These are phyloP conservation scores for Phyllopteryx taeniolatus DNA, from an alignment of 2,113 vertebrate genomes.

Conservation along the genomic window DNA sequence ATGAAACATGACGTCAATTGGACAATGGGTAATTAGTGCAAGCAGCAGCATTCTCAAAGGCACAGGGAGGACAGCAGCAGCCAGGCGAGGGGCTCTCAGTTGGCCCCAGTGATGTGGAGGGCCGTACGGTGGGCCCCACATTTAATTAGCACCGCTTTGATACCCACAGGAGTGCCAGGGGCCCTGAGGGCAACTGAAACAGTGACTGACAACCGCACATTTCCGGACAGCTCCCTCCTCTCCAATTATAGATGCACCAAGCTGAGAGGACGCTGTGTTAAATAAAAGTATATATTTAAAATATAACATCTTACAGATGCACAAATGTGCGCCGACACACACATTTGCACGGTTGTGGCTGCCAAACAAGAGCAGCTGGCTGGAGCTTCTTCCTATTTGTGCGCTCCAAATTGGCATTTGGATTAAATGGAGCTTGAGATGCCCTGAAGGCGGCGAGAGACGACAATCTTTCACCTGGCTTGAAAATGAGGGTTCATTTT, in stretches of 20 bases:
- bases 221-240: constrained; percentile 88
- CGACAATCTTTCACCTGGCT: constrained; percentile 70
- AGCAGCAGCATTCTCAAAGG: constrained; percentile 94
- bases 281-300: background rate
- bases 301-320: constrained; percentile 13
- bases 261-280: constrained; percentile 64
- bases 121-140: constrained; percentile 90
- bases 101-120: constrained; percentile 87
- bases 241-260: constrained; percentile 78
- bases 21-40: constrained; percentile 99
- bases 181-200: constrained; percentile 96
- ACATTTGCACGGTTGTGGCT: constrained; percentile 59
- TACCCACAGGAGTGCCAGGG: constrained; percentile 98
- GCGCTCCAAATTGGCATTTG: constrained; percentile 77
- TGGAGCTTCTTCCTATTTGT: constrained; percentile 63
- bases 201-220: constrained; percentile 95
- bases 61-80: constrained; percentile 84
- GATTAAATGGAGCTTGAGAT: constrained; percentile 75
- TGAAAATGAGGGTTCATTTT: constrained; percentile 73
- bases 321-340: constrained; percentile 43
- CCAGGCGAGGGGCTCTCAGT: constrained; percentile 80
- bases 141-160: constrained; percentile 99
- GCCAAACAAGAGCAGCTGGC: constrained; percentile 49
- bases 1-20: constrained; percentile 82
- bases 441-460: constrained; percentile 67